Evolutionary conservation across 64 coral and sea anemone genomes (phyloP), one percentile per base, ranked within the genome.

Genomic region (Montipora efflorescens): DNA sequence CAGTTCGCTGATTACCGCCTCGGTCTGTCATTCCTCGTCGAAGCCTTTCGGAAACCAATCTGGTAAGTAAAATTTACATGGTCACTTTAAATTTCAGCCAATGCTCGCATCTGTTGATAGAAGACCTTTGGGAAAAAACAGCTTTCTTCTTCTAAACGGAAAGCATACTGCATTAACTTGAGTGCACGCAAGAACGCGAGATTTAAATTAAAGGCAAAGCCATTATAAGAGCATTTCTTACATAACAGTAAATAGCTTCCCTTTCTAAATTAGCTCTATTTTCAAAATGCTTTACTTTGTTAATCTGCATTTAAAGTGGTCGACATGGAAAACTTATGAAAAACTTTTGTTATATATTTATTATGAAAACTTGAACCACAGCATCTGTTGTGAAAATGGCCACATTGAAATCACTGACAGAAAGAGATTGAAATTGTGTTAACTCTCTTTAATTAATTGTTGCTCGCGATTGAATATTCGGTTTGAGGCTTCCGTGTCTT

Each of bases 371-470:
- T 71, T 71, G 50, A 86, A 70, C 82, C 62, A 49, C 62, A 50
- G 82, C 82, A 86, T 86, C 82, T 86, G 82, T 47, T 86, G 66
- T 71, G 59, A 86, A 86, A 86, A 48, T 71, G 82, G 18, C 66
- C 67, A 86, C 70, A 86, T 86, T 86, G 68, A 86, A 67, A 84
- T 84, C 66, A 86, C 16, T 71, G 82, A 46, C 48, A 70, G 66
- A 86, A 86, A 86, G 43, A 86, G 82, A 70, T 86, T 86, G 62
- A 86, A 86, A 86, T 22, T 86, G n/a, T 71, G 82, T 86, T 51
- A 86, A 86, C 45, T 86, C 22, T 45, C 45, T 43, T 14, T 86
- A 46, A 86, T 86, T 69, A 86, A 86, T 71, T 50, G 64, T 21
- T 7, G 82, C 64, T 12, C 47, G 8, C 45, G 71, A 86, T 71